Base-by-base conservation (phyloP, 2,113 vertebrate genomes). In the Oceanites oceanicus region DNA sequence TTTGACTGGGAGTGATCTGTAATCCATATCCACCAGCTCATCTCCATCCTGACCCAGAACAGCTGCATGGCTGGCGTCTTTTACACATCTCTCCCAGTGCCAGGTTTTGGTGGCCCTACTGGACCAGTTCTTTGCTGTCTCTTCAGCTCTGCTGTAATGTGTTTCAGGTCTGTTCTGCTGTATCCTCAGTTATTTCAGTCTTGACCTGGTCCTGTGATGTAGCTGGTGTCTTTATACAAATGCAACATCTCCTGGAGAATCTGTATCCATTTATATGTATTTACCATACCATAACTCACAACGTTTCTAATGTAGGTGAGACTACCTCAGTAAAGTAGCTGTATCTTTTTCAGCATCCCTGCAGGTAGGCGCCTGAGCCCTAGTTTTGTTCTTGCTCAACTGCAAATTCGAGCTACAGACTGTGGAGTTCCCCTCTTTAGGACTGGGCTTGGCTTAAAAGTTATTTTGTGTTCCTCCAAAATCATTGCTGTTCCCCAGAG, bases 401-500 rank as follows among this genome's bases (percentile, higher is more conserved):
- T 7, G 10, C 7, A 3, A 67, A 47, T 72, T 88, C 0, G 3
- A 66, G 42, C 32, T 80, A 21, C 47, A 61, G 70, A 16, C 7
- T 36, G 32, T 87, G 62, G 70, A 92, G 53, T 92, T 95, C 81
- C 58, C 66, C 38, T 72, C 77, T 78, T 91, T 67, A 50, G 80
- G 76, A 44, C 65, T 70, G 72, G 50, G 72, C 81, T 94, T 96
- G 90, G 65, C 91, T 96, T 97, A 67, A 85, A 97, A 97, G 78
- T 95, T 92, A 40, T n/a, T 96, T 88, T 13, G 15, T 94, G 91
- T 94, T 91, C 73, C 36, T 91, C 94, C 90, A 72, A 93, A 97
- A 88, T 92, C 90, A 26, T 91, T 88, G 47, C 76, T 80, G 58
- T 94, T 97, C 97, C 95, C 97, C 92, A 86, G 74, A 92, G 94